phyloP scores from a whole-genome alignment of 1,140 invertebrate species.

The Pachypeltis micranthus region DNA sequence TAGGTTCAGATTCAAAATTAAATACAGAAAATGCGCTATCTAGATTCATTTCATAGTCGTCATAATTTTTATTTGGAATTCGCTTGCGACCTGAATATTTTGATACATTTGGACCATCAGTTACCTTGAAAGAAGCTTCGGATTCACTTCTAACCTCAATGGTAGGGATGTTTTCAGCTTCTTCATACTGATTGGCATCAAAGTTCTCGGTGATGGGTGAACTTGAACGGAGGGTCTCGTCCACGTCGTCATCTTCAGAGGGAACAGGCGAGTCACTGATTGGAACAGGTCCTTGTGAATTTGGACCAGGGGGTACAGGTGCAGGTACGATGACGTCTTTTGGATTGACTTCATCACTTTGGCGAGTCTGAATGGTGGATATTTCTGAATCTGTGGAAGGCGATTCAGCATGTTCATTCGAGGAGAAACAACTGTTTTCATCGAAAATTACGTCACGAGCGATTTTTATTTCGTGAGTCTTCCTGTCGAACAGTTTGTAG shows the following conservation, averaged over 20 bases:
- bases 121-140: background rate
- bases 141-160: background rate
- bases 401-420: background rate
- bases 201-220: background rate
- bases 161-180: background rate
- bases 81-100: background rate
- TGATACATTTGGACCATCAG: background rate
- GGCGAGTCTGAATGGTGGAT: background rate
- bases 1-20: background rate
- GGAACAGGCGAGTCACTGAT: background rate
- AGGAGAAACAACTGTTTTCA: background rate
- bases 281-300: too few species aligned
- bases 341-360: background rate
- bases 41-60: background rate
- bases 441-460: conserved; percentile 24
- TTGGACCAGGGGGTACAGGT: too few species aligned
- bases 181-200: background rate
- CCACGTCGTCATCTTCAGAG: background rate
- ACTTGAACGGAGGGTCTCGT: background rate
- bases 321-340: too few species aligned
- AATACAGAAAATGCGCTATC: background rate
- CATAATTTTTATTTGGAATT: background rate
- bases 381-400: background rate
- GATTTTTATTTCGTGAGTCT: conserved; percentile 19
- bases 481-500: conserved; percentile 25